phyloP scores from a whole-genome alignment of 2,888 invertebrate species.

The Brassicogethes aeneus region DNA sequence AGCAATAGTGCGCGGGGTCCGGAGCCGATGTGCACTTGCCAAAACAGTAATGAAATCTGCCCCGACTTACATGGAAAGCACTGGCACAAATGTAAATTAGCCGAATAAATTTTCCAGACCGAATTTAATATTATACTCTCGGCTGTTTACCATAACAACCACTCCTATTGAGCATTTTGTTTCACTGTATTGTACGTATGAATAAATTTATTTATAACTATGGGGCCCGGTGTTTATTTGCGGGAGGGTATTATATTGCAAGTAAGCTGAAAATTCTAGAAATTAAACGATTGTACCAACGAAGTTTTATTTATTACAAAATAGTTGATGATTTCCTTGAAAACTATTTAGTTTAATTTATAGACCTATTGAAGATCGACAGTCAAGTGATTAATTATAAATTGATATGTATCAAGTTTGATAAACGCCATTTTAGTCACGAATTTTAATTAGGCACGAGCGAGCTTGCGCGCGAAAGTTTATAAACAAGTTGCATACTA shows the following conservation, averaged over 20 bases:
- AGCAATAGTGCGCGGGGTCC: too few species aligned
- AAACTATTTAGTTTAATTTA: too few species aligned
- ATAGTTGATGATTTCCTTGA: too few species aligned
- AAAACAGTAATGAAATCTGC: slow-evolving; percentile 24
- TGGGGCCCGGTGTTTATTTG: background rate
- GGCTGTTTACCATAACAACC: slow-evolving; percentile 20
- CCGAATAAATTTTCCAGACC: slow-evolving; percentile 23
- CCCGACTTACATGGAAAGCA: slow-evolving; percentile 20
- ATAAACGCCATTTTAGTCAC: too few species aligned
- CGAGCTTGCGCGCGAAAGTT: too few species aligned
- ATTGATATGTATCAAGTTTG: too few species aligned
- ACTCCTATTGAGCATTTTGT: background rate
- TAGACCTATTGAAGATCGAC: too few species aligned
- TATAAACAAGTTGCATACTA: too few species aligned
- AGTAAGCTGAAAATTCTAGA: background rate
- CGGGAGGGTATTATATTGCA: background rate
- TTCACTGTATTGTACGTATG: background rate
- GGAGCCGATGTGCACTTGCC: slow-evolving; percentile 11
- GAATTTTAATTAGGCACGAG: too few species aligned
- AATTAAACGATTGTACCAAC: too few species aligned
- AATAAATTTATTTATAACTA: background rate
- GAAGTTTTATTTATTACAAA: too few species aligned
- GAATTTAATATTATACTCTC: slow-evolving; percentile 20
- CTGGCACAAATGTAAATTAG: slow-evolving; percentile 24
- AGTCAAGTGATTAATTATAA: too few species aligned